These are phyloP conservation scores for Torymus tubicola DNA, from an alignment of 2,888 invertebrate species.

Conservation along the genomic window DNA sequence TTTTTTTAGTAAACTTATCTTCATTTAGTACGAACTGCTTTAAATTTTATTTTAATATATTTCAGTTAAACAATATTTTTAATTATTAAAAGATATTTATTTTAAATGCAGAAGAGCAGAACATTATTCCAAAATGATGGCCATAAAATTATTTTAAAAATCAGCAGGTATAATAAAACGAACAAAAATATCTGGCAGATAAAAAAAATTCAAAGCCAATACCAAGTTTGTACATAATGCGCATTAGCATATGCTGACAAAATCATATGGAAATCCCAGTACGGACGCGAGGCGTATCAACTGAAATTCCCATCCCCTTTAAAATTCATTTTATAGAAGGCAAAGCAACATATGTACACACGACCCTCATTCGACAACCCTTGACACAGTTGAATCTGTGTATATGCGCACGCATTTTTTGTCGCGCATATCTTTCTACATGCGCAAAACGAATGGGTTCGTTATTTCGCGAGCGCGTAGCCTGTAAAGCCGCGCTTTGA, in stretches of 20 bases:
- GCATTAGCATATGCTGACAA: too few species aligned
- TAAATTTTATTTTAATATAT: too few species aligned
- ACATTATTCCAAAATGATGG: too few species aligned
- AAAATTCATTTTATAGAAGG: conserved; percentile 1
- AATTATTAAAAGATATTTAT: too few species aligned
- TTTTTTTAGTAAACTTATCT: too few species aligned
- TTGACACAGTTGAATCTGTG: conserved; percentile 33
- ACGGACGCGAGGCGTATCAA: neutral
- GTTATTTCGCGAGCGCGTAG: neutral
- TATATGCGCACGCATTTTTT: neutral
- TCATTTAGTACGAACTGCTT: too few species aligned
- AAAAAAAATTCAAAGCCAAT: neutral
- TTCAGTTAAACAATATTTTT: too few species aligned
- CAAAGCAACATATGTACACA: neutral
- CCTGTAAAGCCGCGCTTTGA: too few species aligned
- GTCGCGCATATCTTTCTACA: neutral
- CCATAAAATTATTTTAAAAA: too few species aligned
- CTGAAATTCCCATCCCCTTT: conserved; percentile 3
- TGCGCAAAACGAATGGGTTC: neutral
- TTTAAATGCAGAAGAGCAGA: too few species aligned
- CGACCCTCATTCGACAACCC: conserved; percentile 13
- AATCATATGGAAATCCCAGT: neutral
- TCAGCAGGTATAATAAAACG: neutral
- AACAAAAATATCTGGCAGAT: neutral
- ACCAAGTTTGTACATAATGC: too few species aligned